Conservation (phyloP, 2,888 invertebrate genomes). For the Aleiodes alternator region DNA sequence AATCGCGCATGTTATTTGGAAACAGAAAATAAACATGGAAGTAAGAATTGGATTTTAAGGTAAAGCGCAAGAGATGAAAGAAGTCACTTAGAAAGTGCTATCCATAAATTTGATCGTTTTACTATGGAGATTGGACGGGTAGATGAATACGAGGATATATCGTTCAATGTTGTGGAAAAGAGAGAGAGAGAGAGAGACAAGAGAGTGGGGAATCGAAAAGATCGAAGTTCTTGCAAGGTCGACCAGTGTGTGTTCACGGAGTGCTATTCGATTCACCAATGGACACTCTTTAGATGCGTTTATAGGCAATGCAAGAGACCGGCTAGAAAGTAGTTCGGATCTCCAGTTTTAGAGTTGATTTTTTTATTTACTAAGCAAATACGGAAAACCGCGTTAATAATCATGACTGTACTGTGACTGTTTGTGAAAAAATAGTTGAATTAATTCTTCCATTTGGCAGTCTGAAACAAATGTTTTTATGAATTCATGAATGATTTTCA, state of each 20-base stretch:
- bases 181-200: slow-evolving; percentile 18
- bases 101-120: slow-evolving; percentile 18
- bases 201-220: slow-evolving; percentile 38
- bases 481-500: too few species aligned
- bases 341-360: slow-evolving; percentile 44
- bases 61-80: slow-evolving; percentile 24
- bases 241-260: slow-evolving; percentile 52
- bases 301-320: slow-evolving; percentile 36
- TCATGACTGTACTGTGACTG: slow-evolving; percentile 33
- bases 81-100: slow-evolving; percentile 44
- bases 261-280: slow-evolving; percentile 33
- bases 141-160: slow-evolving; percentile 13
- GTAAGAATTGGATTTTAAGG: slow-evolving; percentile 21
- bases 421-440: not conserved
- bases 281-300: slow-evolving; percentile 31
- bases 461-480: too few species aligned
- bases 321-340: slow-evolving; percentile 46
- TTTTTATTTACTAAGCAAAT: slow-evolving; percentile 51
- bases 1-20: slow-evolving; percentile 2
- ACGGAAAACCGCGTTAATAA: slow-evolving; percentile 52
- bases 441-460: too few species aligned
- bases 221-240: slow-evolving; percentile 56
- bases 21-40: not conserved
- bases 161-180: slow-evolving; percentile 31
- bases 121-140: slow-evolving; percentile 29